Conservation (phyloP, 2,888 invertebrate species). For the Cerastoderma edule region DNA sequence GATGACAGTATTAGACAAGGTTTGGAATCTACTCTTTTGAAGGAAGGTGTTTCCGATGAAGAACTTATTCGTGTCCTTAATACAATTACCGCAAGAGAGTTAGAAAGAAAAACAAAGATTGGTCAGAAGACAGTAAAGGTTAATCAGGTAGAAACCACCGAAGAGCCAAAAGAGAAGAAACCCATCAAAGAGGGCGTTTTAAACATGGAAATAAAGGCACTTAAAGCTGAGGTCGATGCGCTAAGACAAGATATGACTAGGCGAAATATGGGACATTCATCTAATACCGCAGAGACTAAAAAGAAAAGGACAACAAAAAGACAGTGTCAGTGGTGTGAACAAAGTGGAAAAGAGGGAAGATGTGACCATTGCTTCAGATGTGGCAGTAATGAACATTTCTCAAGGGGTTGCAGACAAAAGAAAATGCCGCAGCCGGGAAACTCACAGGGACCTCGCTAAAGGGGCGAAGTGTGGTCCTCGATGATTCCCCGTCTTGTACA, state of each 20-base stretch:
- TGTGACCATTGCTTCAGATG: conserved; percentile 31
- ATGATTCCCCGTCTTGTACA: neutral
- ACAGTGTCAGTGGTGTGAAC: neutral
- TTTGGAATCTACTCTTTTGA: neutral
- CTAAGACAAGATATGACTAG: no score
- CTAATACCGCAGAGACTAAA: neutral
- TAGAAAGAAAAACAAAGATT: neutral
- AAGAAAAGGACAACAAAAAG: neutral
- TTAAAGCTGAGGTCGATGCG: neutral
- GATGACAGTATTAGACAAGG: conserved; percentile 12
- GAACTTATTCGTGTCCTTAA: conserved; percentile 12
- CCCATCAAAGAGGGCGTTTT: no score
- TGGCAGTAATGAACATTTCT: conserved; percentile 9
- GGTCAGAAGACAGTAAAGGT: neutral
- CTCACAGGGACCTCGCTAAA: neutral
- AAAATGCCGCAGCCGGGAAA: no score
- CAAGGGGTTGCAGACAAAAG: conserved; percentile 15
- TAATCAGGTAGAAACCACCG: neutral
- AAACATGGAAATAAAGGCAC: neutral
- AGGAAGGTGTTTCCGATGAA: conserved; percentile 8
- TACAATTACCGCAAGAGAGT: neutral
- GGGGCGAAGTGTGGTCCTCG: conserved; percentile 4
- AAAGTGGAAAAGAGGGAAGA: neutral
- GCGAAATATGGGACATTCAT: no score
- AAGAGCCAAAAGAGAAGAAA: neutral